A percentile compares a stretch with the other conserved stretches of the same genome.
phyloP scores from a whole-genome alignment of 2,888 invertebrate genomes.

The Synergus japonicus region DNA sequence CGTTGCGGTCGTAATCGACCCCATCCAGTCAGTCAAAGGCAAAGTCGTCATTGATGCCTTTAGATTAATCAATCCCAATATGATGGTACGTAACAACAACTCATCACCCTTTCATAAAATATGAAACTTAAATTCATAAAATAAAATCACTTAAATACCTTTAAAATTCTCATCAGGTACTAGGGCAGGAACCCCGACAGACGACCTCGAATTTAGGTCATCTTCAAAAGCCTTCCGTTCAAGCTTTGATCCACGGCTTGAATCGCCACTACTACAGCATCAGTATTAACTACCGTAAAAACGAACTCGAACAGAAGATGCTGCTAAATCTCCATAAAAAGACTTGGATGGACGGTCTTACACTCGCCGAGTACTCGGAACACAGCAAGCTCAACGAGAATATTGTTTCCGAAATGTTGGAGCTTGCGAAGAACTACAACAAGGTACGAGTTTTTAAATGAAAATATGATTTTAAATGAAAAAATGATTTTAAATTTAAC shows the following conservation, averaged over 20 bases:
- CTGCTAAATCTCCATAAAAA: constrained; percentile 98
- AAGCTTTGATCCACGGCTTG: constrained; percentile 98
- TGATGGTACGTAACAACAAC: constrained; percentile 86
- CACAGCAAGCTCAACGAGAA: constrained; percentile 96
- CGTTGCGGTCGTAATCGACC: constrained; percentile 99
- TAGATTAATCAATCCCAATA: constrained; percentile 98
- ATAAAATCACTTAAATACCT: constrained; percentile 1
- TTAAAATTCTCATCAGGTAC: constrained; percentile 66
- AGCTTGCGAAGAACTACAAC: constrained; percentile 97
- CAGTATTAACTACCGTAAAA: constrained; percentile 99
- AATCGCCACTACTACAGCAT: constrained; percentile 99
- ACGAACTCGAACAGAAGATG: constrained; percentile 99
- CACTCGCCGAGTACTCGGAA: constrained; percentile 93
- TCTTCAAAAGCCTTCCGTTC: constrained; percentile 98
- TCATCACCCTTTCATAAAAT: neutral
- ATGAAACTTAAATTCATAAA: neutral
- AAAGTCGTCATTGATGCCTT: constrained; percentile 99
- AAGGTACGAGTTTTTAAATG: constrained; percentile 79
- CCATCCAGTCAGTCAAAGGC: constrained; percentile 99
- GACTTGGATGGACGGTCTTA: constrained; percentile 98
- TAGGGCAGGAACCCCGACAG: constrained; percentile 98
- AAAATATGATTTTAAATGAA: neutral
- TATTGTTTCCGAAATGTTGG: constrained; percentile 97
- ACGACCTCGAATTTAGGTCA: constrained; percentile 99
- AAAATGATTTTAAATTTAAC: neutral